Conservation (phyloP, 2,888 invertebrate genomes). For the Miltochrista miniata region DNA sequence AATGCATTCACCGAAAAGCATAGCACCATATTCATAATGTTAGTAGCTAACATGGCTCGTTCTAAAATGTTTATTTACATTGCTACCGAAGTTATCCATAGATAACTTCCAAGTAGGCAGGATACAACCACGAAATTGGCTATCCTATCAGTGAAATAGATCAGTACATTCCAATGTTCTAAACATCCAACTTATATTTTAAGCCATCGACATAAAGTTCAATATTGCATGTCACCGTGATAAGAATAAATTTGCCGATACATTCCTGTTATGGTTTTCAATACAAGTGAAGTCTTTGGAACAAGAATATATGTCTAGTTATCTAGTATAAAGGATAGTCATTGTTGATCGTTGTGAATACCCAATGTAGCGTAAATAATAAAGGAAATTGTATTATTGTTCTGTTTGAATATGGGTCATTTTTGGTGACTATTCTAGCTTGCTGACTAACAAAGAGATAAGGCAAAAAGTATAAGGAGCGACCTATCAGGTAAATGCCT, state of each 20-base stretch:
- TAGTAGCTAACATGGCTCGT: neutral
- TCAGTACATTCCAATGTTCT: conserved; percentile 46
- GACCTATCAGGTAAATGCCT: too few relatives aligned
- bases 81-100: neutral
- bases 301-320: conserved; percentile 36
- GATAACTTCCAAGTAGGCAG: conserved; percentile 37
- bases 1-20: too few relatives aligned
- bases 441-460: too few relatives aligned
- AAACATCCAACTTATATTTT: conserved; percentile 18
- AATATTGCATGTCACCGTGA: conserved; percentile 22
- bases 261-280: conserved; percentile 50
- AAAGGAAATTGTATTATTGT: neutral
- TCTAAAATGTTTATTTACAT: neutral
- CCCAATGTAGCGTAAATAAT: neutral
- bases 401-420: neutral
- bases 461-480: too few relatives aligned
- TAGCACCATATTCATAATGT: neutral
- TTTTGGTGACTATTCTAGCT: too few relatives aligned
- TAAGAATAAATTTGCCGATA: conserved; percentile 31
- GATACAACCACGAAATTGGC: conserved; percentile 62
- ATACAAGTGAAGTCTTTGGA: conserved; percentile 36
- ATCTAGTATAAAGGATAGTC: conserved; percentile 10
- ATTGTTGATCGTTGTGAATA: neutral
- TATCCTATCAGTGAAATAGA: conserved; percentile 61
- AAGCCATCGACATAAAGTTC: conserved; percentile 19